These are phyloP conservation scores for Epinephelus coioides DNA, from an alignment of 2,797 vertebrate species.

Conservation along the genomic window DNA sequence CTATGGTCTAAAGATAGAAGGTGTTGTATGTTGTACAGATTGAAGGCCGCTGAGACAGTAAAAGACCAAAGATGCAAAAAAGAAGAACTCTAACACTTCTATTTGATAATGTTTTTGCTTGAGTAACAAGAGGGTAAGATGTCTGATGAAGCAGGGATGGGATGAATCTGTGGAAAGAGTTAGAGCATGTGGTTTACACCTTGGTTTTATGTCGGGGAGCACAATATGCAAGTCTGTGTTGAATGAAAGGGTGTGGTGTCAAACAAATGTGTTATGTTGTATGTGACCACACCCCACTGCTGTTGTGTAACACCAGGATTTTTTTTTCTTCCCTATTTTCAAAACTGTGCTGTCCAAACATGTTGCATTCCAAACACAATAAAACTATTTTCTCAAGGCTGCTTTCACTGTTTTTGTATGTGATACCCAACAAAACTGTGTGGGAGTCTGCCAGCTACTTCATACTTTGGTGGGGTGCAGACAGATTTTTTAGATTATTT, in stretches of 20 bases:
- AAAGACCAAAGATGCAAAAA: constrained; percentile 27
- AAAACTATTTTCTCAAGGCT: constrained; percentile 69
- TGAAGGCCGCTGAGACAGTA: not conserved
- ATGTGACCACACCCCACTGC: constrained; percentile 29
- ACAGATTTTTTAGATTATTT: too few relatives aligned
- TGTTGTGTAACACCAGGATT: constrained; percentile 49
- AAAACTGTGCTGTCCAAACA: constrained; percentile 39
- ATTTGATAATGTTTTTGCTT: not conserved
- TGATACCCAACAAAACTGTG: not conserved
- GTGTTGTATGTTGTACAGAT: constrained; percentile 19
- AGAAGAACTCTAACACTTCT: not conserved
- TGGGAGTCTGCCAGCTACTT: not conserved
- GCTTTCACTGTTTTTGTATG: not conserved
- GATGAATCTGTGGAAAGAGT: not conserved
- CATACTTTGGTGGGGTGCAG: too few relatives aligned
- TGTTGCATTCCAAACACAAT: constrained; percentile 67
- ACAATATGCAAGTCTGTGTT: not conserved
- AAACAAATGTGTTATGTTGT: constrained; percentile 6
- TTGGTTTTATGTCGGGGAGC: constrained; percentile 10
- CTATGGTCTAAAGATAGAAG: not conserved
- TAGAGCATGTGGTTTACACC: not conserved
- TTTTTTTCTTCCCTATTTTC: constrained; percentile 27
- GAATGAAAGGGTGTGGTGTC: constrained; percentile 21
- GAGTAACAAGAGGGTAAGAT: not conserved
- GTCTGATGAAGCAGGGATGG: not conserved